Evolutionary conservation across 2,113 vertebrate species (phyloP), one percentile per base, ranked within the genome.

Genomic region (Mionectes macconnelli): DNA sequence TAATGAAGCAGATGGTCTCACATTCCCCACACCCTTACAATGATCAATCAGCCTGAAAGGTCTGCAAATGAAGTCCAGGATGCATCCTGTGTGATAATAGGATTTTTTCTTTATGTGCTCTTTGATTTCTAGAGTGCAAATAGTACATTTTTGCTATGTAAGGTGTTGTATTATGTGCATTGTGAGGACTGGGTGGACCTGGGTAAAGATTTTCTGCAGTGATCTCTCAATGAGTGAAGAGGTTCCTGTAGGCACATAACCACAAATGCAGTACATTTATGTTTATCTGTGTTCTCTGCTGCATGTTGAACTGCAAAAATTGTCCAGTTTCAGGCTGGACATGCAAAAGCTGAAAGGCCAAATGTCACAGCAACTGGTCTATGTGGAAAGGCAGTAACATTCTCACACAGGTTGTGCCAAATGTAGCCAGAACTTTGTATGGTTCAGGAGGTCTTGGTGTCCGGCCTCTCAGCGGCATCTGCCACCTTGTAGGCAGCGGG

Each of bases 261-360:
- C 18, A 63, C 13, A 78, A 60, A 53, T 3, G 1, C 13, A 80
- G 8, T 33, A 56, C 4, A 9, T 86, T 22, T 30, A n/a, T 47
- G 6, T 77, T 79, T 83, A 9, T 33, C 44, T 80, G 13, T 56
- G 9, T 44, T 77, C 40, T 39, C 16, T 81, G 35, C 4, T 49
- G 10, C 8, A 12, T 0, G 2, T 21, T 8, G 1, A 18, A 14
- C 22, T 64, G 17, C n/a, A 40, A 7, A 9, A 80, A 19, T 27
- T 52, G 12, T 52, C 33, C 28, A 33, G 9, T 64, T 91, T 52
- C 44, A 64, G 39, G 8, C 16, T 73, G 8, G 39, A 49, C 23
- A 17, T 6, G 18, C 3, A 59, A 59, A 79, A 84, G 6, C 9
- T 80, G 68, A 25, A 77, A 60, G 33, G 4, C 20, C 21, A 44